These are phyloP conservation scores for Torymus auratus DNA, from an alignment of 2,888 invertebrate species.

Conservation along the genomic window DNA sequence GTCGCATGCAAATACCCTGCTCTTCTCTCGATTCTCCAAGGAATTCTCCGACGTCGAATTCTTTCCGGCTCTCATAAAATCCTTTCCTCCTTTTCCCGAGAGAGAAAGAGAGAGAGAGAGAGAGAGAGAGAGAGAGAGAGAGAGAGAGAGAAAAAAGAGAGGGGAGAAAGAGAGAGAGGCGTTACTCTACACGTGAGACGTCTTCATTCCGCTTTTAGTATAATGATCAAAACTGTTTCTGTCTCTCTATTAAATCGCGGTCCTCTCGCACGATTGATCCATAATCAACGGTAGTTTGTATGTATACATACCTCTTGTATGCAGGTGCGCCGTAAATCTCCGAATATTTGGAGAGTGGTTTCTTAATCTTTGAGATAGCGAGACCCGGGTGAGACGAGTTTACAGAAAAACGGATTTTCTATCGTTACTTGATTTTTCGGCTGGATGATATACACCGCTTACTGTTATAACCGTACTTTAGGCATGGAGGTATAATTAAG, in stretches of 20 bases:
- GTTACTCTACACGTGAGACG: neutral
- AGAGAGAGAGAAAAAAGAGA: too few species aligned
- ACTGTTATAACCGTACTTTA: neutral
- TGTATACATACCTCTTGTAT: neutral
- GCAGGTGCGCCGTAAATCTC: constrained; percentile 11
- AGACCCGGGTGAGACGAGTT: neutral
- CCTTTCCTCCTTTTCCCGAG: constrained; percentile 22
- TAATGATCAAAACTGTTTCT: constrained; percentile 4
- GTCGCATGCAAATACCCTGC: constrained; percentile 35
- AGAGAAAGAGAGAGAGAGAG: constrained; percentile 5
- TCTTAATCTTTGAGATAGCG: too few species aligned
- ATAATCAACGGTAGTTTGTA: neutral
- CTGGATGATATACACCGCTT: too few species aligned
- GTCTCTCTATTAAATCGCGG: neutral
- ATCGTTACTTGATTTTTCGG: too few species aligned
- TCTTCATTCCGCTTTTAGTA: constrained; percentile 27
- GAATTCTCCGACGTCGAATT: constrained; percentile 32
- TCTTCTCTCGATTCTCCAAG: constrained; percentile 2
- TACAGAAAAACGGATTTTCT: constrained; percentile 18
- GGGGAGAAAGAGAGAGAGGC: constrained; percentile 10
- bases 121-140: too few species aligned
- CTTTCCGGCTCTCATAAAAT: constrained; percentile 28
- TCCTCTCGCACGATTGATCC: constrained; percentile 14
- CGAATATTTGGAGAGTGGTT: neutral
- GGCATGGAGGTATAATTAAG: too few species aligned